Percentiles rank a stretch among this genome's conserved stretches.
Evolutionary conservation across 2,113 vertebrate genomes (phyloP).

Genomic region (Platanista minor): DNA sequence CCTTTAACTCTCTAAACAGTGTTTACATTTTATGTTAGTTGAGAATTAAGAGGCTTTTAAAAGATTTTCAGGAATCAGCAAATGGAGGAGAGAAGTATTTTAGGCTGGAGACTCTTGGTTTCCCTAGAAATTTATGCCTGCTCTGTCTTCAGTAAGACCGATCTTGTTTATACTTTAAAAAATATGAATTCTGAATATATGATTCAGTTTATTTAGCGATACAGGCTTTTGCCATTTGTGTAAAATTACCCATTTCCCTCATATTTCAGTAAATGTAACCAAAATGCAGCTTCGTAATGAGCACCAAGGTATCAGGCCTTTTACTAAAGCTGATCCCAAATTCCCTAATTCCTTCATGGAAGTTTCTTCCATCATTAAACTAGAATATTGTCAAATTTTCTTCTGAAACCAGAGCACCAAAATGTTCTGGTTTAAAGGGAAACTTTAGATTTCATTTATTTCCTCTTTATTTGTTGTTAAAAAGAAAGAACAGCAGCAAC

Average conservation of each 20-base stretch:
- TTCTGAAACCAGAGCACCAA: slow-evolving; percentile 71
- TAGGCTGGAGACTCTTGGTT: not conserved
- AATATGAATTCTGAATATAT: slow-evolving; percentile 24
- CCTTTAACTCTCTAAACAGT: not conserved
- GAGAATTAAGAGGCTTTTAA: not conserved
- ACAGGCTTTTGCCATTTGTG: not conserved
- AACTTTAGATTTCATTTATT: slow-evolving; percentile 63
- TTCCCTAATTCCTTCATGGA: not conserved
- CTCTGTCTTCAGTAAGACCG: not conserved
- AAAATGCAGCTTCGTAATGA: not conserved
- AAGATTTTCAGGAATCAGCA: slow-evolving; percentile 38
- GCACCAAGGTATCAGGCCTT: not conserved
- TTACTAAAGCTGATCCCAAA: not conserved
- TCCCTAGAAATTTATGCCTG: not conserved
- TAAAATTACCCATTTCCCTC: not conserved
- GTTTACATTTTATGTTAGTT: slow-evolving; percentile 6
- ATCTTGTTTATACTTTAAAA: slow-evolving; percentile 16
- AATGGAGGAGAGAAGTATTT: not conserved
- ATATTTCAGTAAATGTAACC: not conserved
- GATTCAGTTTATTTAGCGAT: not conserved
- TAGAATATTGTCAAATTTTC: slow-evolving; percentile 54
- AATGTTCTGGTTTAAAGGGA: slow-evolving; percentile 59
- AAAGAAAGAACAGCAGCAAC: slow-evolving; percentile 27
- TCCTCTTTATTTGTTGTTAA: slow-evolving; percentile 64
- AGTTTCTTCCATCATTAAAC: not conserved